phyloP scores from a whole-genome alignment of 2,113 vertebrate species.

The Bos taurus region ARS-UCD2.0 NC_037332.1:116930501-116931000 shows the following conservation, averaged over 20 bases:
- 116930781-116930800: fast-evolving
- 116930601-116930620: too few relatives aligned
- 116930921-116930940: neutral
- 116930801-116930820: fast-evolving
- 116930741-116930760: neutral
- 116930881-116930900: fast-evolving
- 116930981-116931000: neutral
- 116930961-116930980: neutral
- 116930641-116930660: neutral
- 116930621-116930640: neutral
- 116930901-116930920: fast-evolving
- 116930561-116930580: neutral
- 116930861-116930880: neutral
- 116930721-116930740: fast-evolving
- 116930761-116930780: too few relatives aligned
- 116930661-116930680: neutral
- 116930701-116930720: neutral
- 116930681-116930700: neutral
- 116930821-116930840: fast-evolving
- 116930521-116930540: neutral
- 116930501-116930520: neutral
- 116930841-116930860: neutral
- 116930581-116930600: neutral
- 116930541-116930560: neutral
- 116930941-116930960: neutral